Base-by-base conservation (phyloP, 2,888 invertebrate species). In the Drosophila planitibia region DNA sequence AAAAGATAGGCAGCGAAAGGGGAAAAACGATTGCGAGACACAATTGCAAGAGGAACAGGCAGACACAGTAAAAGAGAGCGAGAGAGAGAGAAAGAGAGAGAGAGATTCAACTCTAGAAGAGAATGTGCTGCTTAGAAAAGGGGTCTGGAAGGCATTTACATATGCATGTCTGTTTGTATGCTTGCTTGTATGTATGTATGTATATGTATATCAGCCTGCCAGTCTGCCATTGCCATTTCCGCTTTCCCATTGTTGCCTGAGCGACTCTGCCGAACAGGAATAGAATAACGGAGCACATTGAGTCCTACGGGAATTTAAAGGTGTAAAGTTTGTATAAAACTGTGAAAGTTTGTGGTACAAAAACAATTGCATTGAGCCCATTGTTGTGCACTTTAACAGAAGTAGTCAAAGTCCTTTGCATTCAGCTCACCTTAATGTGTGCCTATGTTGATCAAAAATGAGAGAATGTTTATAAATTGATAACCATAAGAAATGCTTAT, bases 201-300 rank as follows among this genome's bases (percentile, higher is more conserved):
- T 83, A 79, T 76, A 77, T 83, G 12, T 33, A 33, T 33, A 35
- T 35, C 33, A 4, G 1, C 12, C 33, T 14, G 33, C 33, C 81
- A 88, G 82, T 54, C 76, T 81, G 64, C 65, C 75, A 76, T 80
- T 77, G 58, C 59, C 70, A 70, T 75, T 76, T 81, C 79, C 82
- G 66, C 61, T 74, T 37, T 65, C 22, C 7, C 22, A 54, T 44
- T 39, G 37, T 39, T 61, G 52, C 54, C 62, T 30, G 61, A 19
- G 28, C 60, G 35, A 19, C 44, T 35, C 39, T 39, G 14, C 22
- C 33, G 30, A 49, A 28, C 22, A 44, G 63, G 44, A 63, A n/a
- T 39, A n/a, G 39, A n/a, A 30, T 28, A 41, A 14, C n/a, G 14
- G 14, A 57, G 39, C 30, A 41, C 57, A 58, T 41, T 57, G 30